Percentiles rank a stretch among this genome's conserved stretches.
Evolutionary conservation across 2,113 vertebrate species (phyloP).

Genomic region (Notechis scutatus): DNA sequence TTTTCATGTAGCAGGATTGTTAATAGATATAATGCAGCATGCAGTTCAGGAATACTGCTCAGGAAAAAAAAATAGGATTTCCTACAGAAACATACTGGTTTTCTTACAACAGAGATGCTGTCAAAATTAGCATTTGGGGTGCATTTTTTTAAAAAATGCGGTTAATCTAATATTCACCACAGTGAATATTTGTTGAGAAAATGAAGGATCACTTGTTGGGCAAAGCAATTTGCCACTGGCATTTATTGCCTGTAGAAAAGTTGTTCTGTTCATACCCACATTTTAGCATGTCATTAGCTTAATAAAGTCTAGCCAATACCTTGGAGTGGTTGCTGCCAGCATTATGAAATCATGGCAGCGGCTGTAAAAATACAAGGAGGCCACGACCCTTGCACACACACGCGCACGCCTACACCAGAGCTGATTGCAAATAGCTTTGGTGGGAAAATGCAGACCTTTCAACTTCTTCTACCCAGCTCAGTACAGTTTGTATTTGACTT

Average conservation of each 20-base stretch:
- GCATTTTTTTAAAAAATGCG: constrained; percentile 37
- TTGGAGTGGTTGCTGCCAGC: constrained; percentile 71
- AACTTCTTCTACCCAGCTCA: constrained; percentile 74
- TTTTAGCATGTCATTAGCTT: constrained; percentile 77
- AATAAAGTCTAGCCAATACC: constrained; percentile 68
- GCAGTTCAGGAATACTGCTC: not conserved
- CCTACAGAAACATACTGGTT: not conserved
- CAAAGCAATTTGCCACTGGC: constrained; percentile 70
- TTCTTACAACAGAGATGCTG: constrained; percentile 49
- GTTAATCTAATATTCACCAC: constrained; percentile 66
- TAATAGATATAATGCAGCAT: not conserved
- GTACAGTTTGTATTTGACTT: constrained; percentile 75
- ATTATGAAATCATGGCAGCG: constrained; percentile 80
- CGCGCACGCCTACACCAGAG: constrained; percentile 74
- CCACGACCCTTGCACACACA: constrained; percentile 75
- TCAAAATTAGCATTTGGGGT: constrained; percentile 52
- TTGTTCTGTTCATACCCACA: constrained; percentile 77
- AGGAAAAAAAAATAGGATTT: constrained; percentile 16
- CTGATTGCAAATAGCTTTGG: constrained; percentile 79
- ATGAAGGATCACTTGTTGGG: constrained; percentile 65
- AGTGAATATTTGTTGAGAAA: constrained; percentile 13
- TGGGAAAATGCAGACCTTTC: constrained; percentile 88
- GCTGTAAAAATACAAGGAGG: constrained; percentile 82
- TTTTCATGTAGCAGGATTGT: not conserved
- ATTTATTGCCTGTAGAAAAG: constrained; percentile 73